phyloP scores from a whole-genome alignment of 2,113 vertebrate species.

The Crotalus tigris region DNA sequence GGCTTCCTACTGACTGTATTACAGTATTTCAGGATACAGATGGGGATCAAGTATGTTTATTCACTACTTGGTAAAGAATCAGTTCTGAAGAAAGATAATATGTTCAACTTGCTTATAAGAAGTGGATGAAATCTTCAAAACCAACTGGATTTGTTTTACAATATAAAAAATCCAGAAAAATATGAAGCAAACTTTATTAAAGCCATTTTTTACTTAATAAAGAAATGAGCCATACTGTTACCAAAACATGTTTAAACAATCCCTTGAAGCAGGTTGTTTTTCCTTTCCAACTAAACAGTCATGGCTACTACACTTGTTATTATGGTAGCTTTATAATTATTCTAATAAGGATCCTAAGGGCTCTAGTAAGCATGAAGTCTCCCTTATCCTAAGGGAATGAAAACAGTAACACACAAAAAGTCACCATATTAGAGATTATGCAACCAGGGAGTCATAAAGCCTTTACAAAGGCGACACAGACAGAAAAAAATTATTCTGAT shows the following conservation, averaged over 20 bases:
- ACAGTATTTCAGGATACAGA: background rate
- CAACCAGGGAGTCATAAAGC: background rate
- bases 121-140: background rate
- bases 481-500: background rate
- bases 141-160: background rate
- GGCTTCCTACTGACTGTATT: background rate
- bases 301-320: conserved; percentile 7
- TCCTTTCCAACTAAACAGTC: conserved; percentile 12
- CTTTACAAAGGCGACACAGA: background rate
- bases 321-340: background rate
- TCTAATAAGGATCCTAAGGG: background rate
- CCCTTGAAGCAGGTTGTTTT: conserved; percentile 3
- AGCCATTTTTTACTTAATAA: background rate
- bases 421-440: background rate
- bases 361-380: background rate
- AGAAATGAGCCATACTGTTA: background rate
- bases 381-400: background rate
- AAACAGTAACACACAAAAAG: background rate
- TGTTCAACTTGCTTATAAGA: background rate
- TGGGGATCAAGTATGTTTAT: background rate
- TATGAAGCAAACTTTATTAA: background rate
- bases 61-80: background rate
- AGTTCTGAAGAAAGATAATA: background rate
- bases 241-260: background rate
- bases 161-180: background rate